Conservation (phyloP, 2,888 invertebrate species). For the Megastigmus dorsalis region DNA sequence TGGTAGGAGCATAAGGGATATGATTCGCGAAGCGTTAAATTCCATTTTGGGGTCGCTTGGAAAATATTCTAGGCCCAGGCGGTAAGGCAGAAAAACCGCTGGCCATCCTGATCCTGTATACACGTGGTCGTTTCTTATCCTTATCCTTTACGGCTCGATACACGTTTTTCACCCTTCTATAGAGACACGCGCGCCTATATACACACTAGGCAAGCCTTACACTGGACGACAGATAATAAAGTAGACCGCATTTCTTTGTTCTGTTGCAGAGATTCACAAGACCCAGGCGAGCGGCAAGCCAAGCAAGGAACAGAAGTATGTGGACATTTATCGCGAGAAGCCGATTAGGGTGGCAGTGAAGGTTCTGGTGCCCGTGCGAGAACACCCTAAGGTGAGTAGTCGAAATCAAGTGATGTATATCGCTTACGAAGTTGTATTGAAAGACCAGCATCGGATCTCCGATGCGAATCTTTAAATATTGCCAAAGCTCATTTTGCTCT, state of each 20-base stretch:
- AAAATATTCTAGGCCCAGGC: background rate
- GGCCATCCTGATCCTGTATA: conserved; percentile 40
- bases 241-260: conserved; percentile 48
- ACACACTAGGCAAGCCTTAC: background rate
- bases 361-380: conserved; percentile 83
- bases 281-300: conserved; percentile 83
- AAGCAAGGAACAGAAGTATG: conserved; percentile 81
- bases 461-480: too few relatives aligned
- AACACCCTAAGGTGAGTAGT: conserved; percentile 81
- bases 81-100: conserved; percentile 26
- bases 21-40: conserved; percentile 47
- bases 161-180: conserved; percentile 17
- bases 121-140: conserved; percentile 39
- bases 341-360: conserved; percentile 84
- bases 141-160: conserved; percentile 33
- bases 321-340: conserved; percentile 86
- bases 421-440: too few relatives aligned
- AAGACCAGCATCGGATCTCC: too few relatives aligned
- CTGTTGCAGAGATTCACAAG: conserved; percentile 82
- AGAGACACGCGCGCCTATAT: background rate
- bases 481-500: too few relatives aligned
- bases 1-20: conserved; percentile 5
- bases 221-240: conserved; percentile 29
- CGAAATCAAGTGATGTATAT: too few relatives aligned
- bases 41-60: conserved; percentile 34